A percentile compares a stretch with the other conserved stretches of the same genome.
Conservation (phyloP, 2,888 invertebrate genomes). For the Lutraria lutraria region DNA sequence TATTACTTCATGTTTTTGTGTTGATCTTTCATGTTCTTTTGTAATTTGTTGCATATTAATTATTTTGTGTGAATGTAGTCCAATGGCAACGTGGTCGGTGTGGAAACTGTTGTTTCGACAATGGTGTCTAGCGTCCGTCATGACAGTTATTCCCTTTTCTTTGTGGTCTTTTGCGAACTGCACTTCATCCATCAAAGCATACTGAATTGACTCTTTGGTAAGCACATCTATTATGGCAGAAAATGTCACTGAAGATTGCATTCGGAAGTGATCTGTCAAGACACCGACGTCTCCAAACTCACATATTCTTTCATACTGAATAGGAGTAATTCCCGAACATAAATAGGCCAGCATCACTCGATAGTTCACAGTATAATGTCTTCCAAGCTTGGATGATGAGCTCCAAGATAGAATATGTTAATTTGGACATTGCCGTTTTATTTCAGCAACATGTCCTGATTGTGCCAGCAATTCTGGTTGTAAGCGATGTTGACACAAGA, state of each 20-base stretch:
- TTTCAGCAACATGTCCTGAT: conserved; percentile 27
- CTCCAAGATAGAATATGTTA: conserved; percentile 17
- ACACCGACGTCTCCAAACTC: conserved; percentile 12
- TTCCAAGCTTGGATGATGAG: conserved; percentile 29
- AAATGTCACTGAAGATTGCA: background rate
- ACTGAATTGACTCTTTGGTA: conserved; percentile 24
- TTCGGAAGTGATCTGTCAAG: conserved; percentile 3
- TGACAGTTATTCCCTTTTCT: conserved; percentile 40
- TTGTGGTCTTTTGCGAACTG: background rate
- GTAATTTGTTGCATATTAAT: conserved; percentile 35
- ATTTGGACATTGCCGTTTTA: conserved; percentile 8
- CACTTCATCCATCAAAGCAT: background rate
- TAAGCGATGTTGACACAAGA: background rate
- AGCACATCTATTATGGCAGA: conserved; percentile 25
- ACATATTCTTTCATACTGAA: conserved; percentile 39
- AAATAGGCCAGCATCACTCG: conserved; percentile 16
- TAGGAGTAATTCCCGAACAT: conserved; percentile 43
- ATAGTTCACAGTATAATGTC: conserved; percentile 35
- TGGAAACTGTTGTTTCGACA: conserved; percentile 40
- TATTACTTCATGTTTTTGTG: conserved; percentile 48
- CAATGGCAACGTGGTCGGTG: conserved; percentile 36
- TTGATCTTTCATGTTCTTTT: conserved; percentile 32
- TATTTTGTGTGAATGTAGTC: conserved; percentile 45
- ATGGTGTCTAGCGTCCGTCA: conserved; percentile 44
- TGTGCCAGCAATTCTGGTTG: background rate